Evolutionary conservation across 2,113 vertebrate genomes (phyloP).

Genomic region (Amblyopsis rosae): DNA sequence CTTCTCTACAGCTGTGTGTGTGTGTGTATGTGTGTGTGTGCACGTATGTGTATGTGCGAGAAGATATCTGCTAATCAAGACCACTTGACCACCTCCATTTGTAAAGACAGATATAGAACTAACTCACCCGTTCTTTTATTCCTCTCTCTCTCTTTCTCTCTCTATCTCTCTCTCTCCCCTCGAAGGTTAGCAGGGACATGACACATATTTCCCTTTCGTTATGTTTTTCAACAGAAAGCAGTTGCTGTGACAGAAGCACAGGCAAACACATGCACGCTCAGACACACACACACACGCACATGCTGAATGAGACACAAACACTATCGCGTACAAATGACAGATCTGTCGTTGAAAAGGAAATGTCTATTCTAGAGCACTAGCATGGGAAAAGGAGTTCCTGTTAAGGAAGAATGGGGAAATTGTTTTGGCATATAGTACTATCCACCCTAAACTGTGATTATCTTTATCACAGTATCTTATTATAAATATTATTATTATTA

Average conservation of each 20-base stretch:
- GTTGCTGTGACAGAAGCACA: constrained; percentile 17
- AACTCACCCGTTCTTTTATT: not conserved
- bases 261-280: constrained; percentile 5
- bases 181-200: constrained; percentile 70
- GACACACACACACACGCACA: constrained; percentile 16
- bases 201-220: constrained; percentile 66
- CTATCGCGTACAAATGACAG: constrained; percentile 26
- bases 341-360: constrained; percentile 38
- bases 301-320: not conserved
- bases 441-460: constrained; percentile 23
- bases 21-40: constrained; percentile 20
- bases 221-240: constrained; percentile 38
- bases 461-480: not conserved
- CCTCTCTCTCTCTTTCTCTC: not conserved
- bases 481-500: too few relatives aligned
- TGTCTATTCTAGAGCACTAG: constrained; percentile 55
- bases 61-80: constrained; percentile 51
- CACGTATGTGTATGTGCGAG: constrained; percentile 14
- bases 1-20: constrained; percentile 43
- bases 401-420: constrained; percentile 22
- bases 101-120: constrained; percentile 65
- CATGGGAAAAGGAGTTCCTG: constrained; percentile 52
- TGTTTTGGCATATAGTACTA: not conserved
- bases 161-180: constrained; percentile 37
- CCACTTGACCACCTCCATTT: constrained; percentile 63